Evolutionary conservation across 2,113 vertebrate genomes (phyloP).

Genomic region (Tichodroma muraria): DNA sequence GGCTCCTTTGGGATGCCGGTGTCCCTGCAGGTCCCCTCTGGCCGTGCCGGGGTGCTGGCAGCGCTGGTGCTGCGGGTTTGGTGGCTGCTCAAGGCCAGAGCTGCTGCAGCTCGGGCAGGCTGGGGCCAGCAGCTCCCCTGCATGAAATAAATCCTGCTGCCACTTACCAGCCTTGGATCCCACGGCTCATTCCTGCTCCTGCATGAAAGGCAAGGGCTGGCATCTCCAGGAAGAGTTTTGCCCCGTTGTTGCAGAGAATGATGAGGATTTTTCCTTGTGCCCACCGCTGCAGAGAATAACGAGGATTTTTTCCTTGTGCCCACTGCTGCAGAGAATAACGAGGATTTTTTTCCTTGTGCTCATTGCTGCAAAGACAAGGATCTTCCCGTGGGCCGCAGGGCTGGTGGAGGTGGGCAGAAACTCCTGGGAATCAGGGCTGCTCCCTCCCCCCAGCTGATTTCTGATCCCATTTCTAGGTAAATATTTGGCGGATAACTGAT

Average conservation of each 20-base stretch:
- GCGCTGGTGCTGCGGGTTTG: no score
- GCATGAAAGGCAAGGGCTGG: no score
- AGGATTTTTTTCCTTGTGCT: not conserved
- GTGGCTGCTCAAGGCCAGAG: no score
- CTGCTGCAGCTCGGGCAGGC: no score
- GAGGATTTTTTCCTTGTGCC: not conserved
- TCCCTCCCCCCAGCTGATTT: not conserved
- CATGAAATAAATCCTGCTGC: no score
- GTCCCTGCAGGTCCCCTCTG: not conserved
- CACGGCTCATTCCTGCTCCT: no score
- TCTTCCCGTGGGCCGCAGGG: not conserved
- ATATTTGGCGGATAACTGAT: conserved; percentile 96
- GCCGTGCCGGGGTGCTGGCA: not conserved
- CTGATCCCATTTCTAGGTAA: conserved; percentile 81
- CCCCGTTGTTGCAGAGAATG: no score
- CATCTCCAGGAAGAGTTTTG: no score
- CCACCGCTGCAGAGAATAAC: no score
- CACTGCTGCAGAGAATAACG: fast-evolving
- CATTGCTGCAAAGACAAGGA: fast-evolving
- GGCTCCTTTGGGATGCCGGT: fast-evolving
- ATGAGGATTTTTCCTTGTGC: not conserved
- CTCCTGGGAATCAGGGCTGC: not conserved
- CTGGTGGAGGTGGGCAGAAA: not conserved
- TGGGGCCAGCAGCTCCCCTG: no score
- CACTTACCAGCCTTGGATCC: no score